A percentile compares a stretch with the other conserved stretches of the same genome.
Evolutionary conservation across 2,113 vertebrate species (phyloP).

Genomic region (Centrocercus urophasianus): DNA sequence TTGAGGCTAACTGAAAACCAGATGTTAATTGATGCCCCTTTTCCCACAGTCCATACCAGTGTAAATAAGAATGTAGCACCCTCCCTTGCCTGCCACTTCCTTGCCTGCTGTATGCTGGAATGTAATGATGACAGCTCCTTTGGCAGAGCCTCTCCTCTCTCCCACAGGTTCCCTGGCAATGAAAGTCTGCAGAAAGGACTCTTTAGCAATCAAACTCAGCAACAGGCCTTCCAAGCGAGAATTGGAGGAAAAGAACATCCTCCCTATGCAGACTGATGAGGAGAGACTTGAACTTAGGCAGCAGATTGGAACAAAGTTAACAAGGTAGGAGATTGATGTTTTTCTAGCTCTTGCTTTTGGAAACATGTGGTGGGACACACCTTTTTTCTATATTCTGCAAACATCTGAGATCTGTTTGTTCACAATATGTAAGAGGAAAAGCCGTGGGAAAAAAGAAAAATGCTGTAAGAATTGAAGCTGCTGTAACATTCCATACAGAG

Average conservation of each 20-base stretch:
- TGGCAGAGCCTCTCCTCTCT: slow-evolving; percentile 47
- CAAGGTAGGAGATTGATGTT: slow-evolving; percentile 79
- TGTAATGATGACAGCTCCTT: slow-evolving; percentile 37
- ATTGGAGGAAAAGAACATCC: slow-evolving; percentile 97
- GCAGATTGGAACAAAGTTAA: slow-evolving; percentile 97
- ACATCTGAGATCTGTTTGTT: neutral
- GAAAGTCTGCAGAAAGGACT: slow-evolving; percentile 97
- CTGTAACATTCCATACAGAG: neutral
- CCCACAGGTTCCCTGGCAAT: slow-evolving; percentile 89
- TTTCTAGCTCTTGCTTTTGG: neutral
- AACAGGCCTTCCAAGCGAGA: slow-evolving; percentile 96
- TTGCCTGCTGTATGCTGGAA: neutral
- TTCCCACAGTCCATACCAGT: neutral
- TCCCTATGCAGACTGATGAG: slow-evolving; percentile 95
- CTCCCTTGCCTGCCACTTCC: neutral
- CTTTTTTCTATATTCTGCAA: neutral
- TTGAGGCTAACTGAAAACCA: neutral
- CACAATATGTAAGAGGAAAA: neutral
- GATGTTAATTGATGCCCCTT: neutral
- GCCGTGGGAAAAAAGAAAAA: no score
- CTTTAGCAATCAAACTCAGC: slow-evolving; percentile 97
- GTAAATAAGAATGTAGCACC: neutral
- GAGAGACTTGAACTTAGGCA: slow-evolving; percentile 94
- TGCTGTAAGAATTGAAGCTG: neutral
- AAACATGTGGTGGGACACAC: neutral